Percentiles rank a stretch among this genome's conserved stretches.
phyloP scores from a whole-genome alignment of 2,797 vertebrate species.

The Pachyuromys duprasi region DNA sequence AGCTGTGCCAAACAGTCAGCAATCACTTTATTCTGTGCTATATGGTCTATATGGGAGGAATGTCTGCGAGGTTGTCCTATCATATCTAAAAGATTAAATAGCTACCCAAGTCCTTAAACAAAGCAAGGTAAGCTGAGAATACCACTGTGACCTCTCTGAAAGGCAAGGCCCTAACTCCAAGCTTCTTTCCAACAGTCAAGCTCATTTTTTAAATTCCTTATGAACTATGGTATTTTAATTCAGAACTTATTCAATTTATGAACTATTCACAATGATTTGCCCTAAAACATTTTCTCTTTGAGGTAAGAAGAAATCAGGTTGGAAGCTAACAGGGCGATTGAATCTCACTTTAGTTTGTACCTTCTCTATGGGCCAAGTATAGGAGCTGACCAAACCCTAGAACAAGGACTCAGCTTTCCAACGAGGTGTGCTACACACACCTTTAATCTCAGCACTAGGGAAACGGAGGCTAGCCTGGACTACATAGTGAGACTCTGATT shows the following conservation, averaged over 20 bases:
- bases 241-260: not conserved
- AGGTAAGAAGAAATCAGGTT: conserved; percentile 11
- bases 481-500: not conserved
- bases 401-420: not conserved
- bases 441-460: not conserved
- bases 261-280: conserved; percentile 32
- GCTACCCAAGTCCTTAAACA: not conserved
- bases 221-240: conserved; percentile 45
- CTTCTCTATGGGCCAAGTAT: not conserved
- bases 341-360: not conserved
- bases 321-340: not conserved
- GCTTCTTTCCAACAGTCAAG: not conserved
- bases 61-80: not conserved
- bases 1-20: not conserved
- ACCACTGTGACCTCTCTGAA: not conserved
- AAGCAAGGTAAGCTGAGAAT: conserved; percentile 1
- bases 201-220: conserved; percentile 42
- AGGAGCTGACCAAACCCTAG: conserved; percentile 14
- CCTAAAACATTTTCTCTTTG: conserved; percentile 39
- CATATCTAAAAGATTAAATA: conserved; percentile 26
- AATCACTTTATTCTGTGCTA: conserved; percentile 1
- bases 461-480: not conserved
- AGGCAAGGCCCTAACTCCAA: not conserved
- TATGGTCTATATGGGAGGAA: not conserved
- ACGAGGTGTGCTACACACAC: not conserved